Evolutionary conservation across 2,888 invertebrate species (phyloP), one percentile per base, ranked within the genome.

Genomic region (Drosophila nigritarsus): DNA sequence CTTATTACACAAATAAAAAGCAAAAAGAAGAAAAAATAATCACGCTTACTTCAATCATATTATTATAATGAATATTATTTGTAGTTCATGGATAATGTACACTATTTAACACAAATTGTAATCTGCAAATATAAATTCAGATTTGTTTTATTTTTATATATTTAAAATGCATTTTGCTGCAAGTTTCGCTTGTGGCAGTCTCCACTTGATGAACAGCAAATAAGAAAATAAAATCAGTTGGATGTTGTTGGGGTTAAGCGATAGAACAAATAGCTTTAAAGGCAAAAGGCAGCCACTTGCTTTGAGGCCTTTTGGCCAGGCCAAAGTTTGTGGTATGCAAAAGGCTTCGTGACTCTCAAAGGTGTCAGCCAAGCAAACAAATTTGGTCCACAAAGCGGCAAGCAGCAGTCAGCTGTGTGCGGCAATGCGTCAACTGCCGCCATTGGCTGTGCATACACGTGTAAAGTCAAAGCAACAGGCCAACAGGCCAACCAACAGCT

Each of bases 281-380:
- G 30, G 53, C 36, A 51, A 70, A 65, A 49, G 58, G 69, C 59
- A 67, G 53, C 48, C 83, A 88, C 89, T 85, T 81, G 83, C 89
- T 85, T 85, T 85, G 85, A 81, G 67, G 72, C 89, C 13, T 53
- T 32, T 32, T 72, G 65, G 62, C 61, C 60, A 53, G 61, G 18
- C 58, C 61, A 50, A 63, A 68, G 61, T 63, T 53, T 40, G 42
- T 65, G 67, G 66, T 50, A 49, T 55, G 63, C 29, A 49, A 84
- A 76, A 71, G 76, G 67, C 74, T 74, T 73, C 60, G 51, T 62
- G 72, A 50, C 66, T 53, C 67, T 65, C 68, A 83, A 83, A 81
- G 89, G 81, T 85, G 84, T 81, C 71, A 88, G 76, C 74, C 71
- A 83, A 80, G 88, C 86, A 88, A 80, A 88, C 78, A 86, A 85